Evolutionary conservation across 2,888 invertebrate genomes (phyloP).

Genomic region (Cerceris ruficornis): DNA sequence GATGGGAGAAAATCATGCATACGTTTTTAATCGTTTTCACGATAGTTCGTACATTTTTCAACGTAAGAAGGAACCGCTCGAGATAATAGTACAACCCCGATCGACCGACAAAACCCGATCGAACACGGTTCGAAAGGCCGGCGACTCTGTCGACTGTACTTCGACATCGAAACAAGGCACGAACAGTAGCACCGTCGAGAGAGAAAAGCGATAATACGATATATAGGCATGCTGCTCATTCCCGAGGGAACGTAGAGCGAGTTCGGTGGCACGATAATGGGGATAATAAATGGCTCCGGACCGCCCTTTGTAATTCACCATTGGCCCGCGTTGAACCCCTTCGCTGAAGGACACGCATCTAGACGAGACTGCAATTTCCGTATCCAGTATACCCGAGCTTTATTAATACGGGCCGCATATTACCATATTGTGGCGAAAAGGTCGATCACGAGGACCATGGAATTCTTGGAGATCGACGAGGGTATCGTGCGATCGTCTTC

Average conservation of each 20-base stretch:
- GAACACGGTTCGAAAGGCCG: constrained; percentile 41
- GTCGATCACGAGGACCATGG: not conserved
- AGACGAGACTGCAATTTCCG: constrained; percentile 47
- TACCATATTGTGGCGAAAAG: constrained; percentile 15
- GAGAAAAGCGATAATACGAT: constrained; percentile 54
- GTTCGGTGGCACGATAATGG: constrained; percentile 70
- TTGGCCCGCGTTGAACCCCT: constrained; percentile 38
- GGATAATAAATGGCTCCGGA: constrained; percentile 71
- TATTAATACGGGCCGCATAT: constrained; percentile 37
- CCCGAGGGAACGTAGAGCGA: constrained; percentile 52
- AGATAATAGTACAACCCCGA: constrained; percentile 9
- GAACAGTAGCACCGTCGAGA: constrained; percentile 50
- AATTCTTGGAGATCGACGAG: not conserved
- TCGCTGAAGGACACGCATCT: constrained; percentile 43
- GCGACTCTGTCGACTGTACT: constrained; percentile 57
- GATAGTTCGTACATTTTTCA: not conserved
- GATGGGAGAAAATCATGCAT: not conserved
- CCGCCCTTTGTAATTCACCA: constrained; percentile 64
- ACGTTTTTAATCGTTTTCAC: not conserved
- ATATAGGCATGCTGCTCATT: constrained; percentile 48
- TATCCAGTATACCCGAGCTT: constrained; percentile 26
- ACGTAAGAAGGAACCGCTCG: not conserved
- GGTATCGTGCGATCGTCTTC: not conserved
- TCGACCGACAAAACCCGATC: constrained; percentile 55
- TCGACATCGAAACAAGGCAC: constrained; percentile 51